Evolutionary conservation across 2,888 invertebrate species (phyloP).

Genomic region (Metalampra italica): DNA sequence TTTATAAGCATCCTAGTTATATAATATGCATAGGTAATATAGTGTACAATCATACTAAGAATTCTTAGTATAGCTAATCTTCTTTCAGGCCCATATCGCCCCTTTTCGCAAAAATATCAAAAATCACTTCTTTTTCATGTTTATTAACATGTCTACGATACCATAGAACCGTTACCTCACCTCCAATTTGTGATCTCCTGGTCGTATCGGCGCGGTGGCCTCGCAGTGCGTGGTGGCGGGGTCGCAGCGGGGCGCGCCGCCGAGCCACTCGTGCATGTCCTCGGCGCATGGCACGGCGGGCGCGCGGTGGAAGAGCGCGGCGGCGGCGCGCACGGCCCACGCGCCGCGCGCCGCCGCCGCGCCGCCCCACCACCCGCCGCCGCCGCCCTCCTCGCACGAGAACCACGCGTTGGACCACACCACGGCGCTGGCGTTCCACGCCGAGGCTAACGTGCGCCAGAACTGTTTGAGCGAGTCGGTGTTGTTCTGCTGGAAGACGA

Average conservation of each 20-base stretch:
- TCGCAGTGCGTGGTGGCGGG: conserved; percentile 57
- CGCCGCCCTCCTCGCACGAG: conserved; percentile 56
- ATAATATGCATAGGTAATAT: no score
- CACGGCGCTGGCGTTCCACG: conserved; percentile 67
- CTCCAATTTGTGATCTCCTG: conserved; percentile 45
- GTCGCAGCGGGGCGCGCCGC: conserved; percentile 70
- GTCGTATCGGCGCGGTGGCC: conserved; percentile 42
- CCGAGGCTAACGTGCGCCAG: conserved; percentile 73
- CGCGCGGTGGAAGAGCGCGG: conserved; percentile 79
- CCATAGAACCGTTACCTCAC: no score
- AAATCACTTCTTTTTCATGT: no score
- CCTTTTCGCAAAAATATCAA: no score
- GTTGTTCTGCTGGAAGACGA: conserved; percentile 71
- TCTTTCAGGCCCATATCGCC: no score
- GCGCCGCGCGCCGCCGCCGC: conserved; percentile 63
- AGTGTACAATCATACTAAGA: no score
- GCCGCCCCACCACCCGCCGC: conserved; percentile 68
- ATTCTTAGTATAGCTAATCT: no score
- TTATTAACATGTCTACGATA: no score
- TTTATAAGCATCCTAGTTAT: no score
- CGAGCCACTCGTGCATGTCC: conserved; percentile 82
- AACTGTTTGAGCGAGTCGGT: conserved; percentile 71
- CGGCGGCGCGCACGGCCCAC: conserved; percentile 73
- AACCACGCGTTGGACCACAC: conserved; percentile 73
- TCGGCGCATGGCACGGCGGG: conserved; percentile 86